phyloP scores from a whole-genome alignment of 1,140 invertebrate species.

The Ganaspis sp. region DNA sequence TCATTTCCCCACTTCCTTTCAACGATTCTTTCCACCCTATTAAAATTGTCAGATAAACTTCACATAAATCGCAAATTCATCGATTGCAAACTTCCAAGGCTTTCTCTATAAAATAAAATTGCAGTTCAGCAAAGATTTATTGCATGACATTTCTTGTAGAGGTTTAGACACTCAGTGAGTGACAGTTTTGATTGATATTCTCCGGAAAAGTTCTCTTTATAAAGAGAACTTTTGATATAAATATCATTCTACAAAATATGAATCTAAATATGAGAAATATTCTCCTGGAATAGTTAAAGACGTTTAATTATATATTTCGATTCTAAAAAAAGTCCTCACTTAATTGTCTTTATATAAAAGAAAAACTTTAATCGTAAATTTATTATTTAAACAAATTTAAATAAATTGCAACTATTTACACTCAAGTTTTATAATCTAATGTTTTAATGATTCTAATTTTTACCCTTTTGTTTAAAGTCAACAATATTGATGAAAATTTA shows the following conservation, averaged over 20 bases:
- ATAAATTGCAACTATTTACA: too few relatives aligned
- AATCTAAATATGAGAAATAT: background rate
- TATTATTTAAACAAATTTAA: too few relatives aligned
- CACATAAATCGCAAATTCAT: background rate
- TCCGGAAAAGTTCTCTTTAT: background rate
- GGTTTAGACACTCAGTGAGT: background rate
- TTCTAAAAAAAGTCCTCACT: too few relatives aligned
- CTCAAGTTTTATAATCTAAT: too few relatives aligned
- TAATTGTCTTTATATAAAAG: too few relatives aligned
- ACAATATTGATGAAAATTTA: too few relatives aligned
- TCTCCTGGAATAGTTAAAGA: background rate
- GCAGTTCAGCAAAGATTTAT: constrained; percentile 6
- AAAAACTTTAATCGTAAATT: too few relatives aligned
- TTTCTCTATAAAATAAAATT: background rate
- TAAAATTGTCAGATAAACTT: background rate
- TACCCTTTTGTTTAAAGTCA: too few relatives aligned
- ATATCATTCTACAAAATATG: background rate
- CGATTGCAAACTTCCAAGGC: background rate
- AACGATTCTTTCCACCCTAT: background rate
- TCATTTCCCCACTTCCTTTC: background rate
- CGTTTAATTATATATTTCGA: too few relatives aligned
- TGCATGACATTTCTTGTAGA: background rate
- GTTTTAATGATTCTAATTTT: too few relatives aligned
- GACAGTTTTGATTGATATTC: background rate
- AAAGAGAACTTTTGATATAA: background rate